A percentile compares a stretch with the other conserved stretches of the same genome.
Evolutionary conservation across 2,888 invertebrate genomes (phyloP).

Genomic region (Plemyria rubiginata): DNA sequence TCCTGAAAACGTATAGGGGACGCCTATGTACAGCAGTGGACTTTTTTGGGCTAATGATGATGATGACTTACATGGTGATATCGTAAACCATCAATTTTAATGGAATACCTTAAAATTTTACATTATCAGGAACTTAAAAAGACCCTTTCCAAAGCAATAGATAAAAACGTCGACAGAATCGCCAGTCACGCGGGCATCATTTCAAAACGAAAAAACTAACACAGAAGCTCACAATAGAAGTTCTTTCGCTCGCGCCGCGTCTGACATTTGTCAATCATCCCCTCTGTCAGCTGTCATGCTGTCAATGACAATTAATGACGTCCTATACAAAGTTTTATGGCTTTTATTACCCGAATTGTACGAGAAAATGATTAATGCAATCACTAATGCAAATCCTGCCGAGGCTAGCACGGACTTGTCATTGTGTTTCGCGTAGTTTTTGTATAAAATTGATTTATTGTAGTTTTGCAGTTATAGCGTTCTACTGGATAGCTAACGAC

Average conservation of each 20-base stretch:
- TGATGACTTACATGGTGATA: background rate
- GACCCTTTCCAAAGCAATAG: slow-evolving; percentile 30
- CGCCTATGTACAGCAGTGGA: too few relatives aligned
- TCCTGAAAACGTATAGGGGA: too few relatives aligned
- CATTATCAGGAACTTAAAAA: slow-evolving; percentile 31
- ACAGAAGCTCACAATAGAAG: slow-evolving; percentile 48
- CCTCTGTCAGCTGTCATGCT: slow-evolving; percentile 70
- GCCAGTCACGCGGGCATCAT: slow-evolving; percentile 61
- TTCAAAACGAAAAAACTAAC: slow-evolving; percentile 51
- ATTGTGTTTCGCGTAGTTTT: slow-evolving; percentile 69
- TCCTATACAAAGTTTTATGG: slow-evolving; percentile 80
- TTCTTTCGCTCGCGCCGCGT: slow-evolving; percentile 57
- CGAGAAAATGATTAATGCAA: slow-evolving; percentile 81
- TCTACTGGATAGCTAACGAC: slow-evolving; percentile 51
- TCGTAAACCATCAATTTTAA: slow-evolving; percentile 13
- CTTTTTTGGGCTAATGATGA: too few relatives aligned
- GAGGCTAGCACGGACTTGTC: slow-evolving; percentile 65
- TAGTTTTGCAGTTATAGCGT: slow-evolving; percentile 59
- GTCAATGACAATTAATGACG: slow-evolving; percentile 84
- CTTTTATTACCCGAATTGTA: slow-evolving; percentile 78
- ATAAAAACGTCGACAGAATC: slow-evolving; percentile 48
- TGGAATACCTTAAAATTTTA: slow-evolving; percentile 7
- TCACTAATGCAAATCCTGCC: slow-evolving; percentile 82
- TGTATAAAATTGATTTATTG: slow-evolving; percentile 80
- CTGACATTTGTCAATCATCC: slow-evolving; percentile 84